Evolutionary conservation across 2,113 vertebrate genomes (phyloP), one percentile per base, ranked within the genome.

Genomic region (Otolemur garnettii): DNA sequence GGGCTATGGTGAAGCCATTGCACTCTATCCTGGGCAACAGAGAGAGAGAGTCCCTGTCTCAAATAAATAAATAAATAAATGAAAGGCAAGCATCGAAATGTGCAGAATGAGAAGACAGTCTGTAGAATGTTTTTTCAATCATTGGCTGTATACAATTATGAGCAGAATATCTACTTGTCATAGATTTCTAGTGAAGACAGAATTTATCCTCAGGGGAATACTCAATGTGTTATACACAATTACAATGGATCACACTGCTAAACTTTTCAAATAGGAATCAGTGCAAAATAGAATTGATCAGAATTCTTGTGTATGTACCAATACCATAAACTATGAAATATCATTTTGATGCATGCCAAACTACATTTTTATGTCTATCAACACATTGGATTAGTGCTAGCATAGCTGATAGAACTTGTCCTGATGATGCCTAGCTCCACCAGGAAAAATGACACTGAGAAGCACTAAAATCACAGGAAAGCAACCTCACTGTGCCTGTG

Each of bases 171-270:
- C 91, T 82, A 35, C 38, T 81, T 95, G 22, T 95, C 21, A 57
- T 7, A 78, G 85, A 86, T 60, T 33, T 60, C 22, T 69, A 50
- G 9, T 85, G 83, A 89, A 74, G 75, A 68, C 45, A 83, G 71
- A 90, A 90, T 85, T 78, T 72, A 79, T 28, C 24, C 60, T 77
- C 8, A 21, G 38, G 83, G 93, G 89, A 53, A 93, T 13, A 59
- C 14, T 50, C 62, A 81, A 12, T 42, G 45, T 10, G n/a, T 0
- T 50, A 4, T n/a, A 28, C 77, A 7, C 11, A 78, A 35, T 78
- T 21, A 64, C 8, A 66, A 81, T 30, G 24, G 3, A 30, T 33
- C 28, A 3, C 60, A n/a, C 64, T 12, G 4, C 45, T 50, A 55
- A 7, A 24, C 50, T 68, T 89, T 59, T 38, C 83, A 86, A 83